Percentiles rank a stretch among this genome's conserved stretches.
Conservation (phyloP, 2,113 vertebrate species). For the Poeciliopsis prolifica region DNA sequence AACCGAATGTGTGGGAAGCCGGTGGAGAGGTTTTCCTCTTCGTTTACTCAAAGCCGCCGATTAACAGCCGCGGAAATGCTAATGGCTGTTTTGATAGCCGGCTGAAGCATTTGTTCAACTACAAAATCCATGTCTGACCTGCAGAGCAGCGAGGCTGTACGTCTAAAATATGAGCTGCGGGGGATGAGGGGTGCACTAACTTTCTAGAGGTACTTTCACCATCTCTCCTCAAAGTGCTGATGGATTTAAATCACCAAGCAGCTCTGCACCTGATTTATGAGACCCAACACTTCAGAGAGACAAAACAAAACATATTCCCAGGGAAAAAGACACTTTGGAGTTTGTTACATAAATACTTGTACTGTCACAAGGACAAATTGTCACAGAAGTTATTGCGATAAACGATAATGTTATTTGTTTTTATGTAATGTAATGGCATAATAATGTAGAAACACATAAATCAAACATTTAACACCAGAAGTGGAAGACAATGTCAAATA, state of each 20-base stretch:
- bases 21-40: slow-evolving; percentile 46
- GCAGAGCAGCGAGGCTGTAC: slow-evolving; percentile 48
- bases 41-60: slow-evolving; percentile 69
- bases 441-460: no score
- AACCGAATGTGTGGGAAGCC: slow-evolving; percentile 64
- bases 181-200: slow-evolving; percentile 19
- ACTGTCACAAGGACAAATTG: no score
- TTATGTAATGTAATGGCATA: no score
- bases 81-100: slow-evolving; percentile 76
- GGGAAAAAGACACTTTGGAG: not conserved
- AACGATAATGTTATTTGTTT: no score
- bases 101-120: slow-evolving; percentile 69
- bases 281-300: no score
- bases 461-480: no score
- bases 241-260: slow-evolving; percentile 24
- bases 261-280: not conserved
- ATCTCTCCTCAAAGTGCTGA: slow-evolving; percentile 20
- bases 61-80: slow-evolving; percentile 77
- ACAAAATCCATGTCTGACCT: slow-evolving; percentile 67
- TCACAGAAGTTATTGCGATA: no score
- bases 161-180: slow-evolving; percentile 60
- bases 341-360: not conserved
- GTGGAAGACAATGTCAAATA: no score
- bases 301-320: no score
- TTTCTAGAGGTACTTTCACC: slow-evolving; percentile 6